These are phyloP conservation scores for Vanessa atalanta DNA, from an alignment of 1,140 invertebrate genomes.

Conservation along the genomic window DNA sequence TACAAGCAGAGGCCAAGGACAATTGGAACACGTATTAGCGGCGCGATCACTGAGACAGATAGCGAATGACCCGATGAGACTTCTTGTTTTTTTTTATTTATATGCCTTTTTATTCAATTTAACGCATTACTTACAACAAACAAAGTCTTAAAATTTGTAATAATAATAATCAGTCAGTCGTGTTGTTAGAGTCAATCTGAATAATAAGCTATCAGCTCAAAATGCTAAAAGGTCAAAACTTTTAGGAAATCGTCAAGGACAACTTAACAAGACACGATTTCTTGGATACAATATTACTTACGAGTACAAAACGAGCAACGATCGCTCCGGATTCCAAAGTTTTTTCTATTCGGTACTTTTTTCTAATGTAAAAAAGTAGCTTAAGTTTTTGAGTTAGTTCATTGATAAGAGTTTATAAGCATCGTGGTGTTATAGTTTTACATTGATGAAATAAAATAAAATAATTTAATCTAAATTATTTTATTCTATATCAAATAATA, in stretches of 20 bases:
- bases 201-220: neutral
- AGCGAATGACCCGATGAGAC: constrained; percentile 40
- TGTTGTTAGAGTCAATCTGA: neutral
- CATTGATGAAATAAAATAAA: no score
- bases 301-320: neutral
- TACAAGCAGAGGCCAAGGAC: constrained; percentile 62
- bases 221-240: neutral
- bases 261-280: neutral
- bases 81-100: constrained; percentile 23
- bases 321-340: constrained; percentile 2
- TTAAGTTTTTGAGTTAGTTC: neutral
- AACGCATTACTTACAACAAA: neutral
- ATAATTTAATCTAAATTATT: no score
- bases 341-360: neutral
- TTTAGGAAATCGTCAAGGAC: constrained; percentile 12
- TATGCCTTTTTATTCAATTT: neutral
- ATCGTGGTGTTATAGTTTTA: no score
- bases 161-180: neutral
- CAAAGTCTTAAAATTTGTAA: neutral
- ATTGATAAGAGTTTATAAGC: no score
- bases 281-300: neutral
- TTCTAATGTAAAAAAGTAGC: neutral
- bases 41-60: constrained; percentile 49
- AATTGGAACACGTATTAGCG: constrained; percentile 50
- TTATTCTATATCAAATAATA: neutral